A percentile compares a stretch with the other conserved stretches of the same genome.
Evolutionary conservation across 2,113 vertebrate genomes (phyloP).

Genomic region (Propithecus coquereli): DNA sequence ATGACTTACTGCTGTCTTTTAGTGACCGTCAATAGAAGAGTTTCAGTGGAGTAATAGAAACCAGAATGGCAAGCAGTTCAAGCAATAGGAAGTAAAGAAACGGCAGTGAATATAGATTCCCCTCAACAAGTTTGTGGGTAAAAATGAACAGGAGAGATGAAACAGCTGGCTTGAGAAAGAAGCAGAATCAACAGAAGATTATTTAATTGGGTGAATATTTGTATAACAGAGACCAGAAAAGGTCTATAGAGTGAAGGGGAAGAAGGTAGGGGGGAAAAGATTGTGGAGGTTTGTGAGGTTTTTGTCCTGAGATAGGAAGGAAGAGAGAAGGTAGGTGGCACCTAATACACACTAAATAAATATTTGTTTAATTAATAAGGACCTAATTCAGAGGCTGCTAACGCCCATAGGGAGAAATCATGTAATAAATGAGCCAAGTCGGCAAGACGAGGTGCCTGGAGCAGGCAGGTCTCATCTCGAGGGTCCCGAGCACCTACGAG

Average conservation of each 20-base stretch:
- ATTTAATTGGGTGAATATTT: neutral
- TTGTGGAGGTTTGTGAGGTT: neutral
- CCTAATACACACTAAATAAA: neutral
- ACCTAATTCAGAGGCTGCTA: neutral
- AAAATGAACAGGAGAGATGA: neutral
- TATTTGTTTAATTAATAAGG: neutral
- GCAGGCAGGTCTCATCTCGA: neutral
- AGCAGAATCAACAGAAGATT: neutral
- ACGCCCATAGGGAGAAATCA: neutral
- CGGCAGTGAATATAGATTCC: neutral
- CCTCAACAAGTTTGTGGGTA: neutral
- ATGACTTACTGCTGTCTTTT: neutral
- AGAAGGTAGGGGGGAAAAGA: neutral
- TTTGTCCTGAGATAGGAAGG: neutral
- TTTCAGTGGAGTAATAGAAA: constrained; percentile 13
- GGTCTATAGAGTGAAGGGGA: neutral
- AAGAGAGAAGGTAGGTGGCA: neutral
- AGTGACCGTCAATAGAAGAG: neutral
- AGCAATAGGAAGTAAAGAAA: neutral
- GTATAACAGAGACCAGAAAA: neutral
- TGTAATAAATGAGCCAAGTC: neutral
- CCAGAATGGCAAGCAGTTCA: neutral
- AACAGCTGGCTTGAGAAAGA: neutral
- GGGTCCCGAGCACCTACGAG: neutral
- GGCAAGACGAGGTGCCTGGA: neutral